Evolutionary conservation across 2,113 vertebrate genomes (phyloP), one percentile per base, ranked within the genome.

Genomic region (Morone saxatilis): DNA sequence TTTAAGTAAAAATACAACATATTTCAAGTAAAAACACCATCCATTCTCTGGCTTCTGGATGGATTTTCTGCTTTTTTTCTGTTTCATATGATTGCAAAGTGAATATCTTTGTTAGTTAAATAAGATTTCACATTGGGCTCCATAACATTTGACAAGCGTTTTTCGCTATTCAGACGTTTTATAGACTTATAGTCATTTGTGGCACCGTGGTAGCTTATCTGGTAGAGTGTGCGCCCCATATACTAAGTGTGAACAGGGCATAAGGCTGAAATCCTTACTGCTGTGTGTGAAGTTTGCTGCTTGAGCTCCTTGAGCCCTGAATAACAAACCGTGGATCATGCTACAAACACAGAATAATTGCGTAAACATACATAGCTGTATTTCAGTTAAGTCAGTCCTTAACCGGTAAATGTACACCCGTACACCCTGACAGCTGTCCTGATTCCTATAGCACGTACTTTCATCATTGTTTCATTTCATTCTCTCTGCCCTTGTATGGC

Each of bases 401-500:
- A 73, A 48, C 61, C 7, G 47, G 63, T 78, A 84, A 88, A 80
- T 76, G 76, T 71, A 41, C 47, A 40, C 48, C 71, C 10, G 31
- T 71, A 31, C 69, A 70, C 73, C 72, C 87, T 76, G 83, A 84
- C 91, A 90, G 88, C 88, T 89, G 88, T 86, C 81, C 89, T 54
- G 65, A 70, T 89, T 91, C 85, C 69, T 90, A 68, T 50, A 81
- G 68, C 77, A 53, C 2, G 19, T 67, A 81, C 86, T 90, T 78
- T 85, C 84, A 72, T 90, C 83, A 92, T 90, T 92, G 91, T 92
- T 86, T 81, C 80, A 70, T 22, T 83, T 81, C 82, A 81, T 76
- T 88, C 77, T 66, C 47, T 67, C 59, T 84, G 77, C 81, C 45
- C 81, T 88, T 9, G 54, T 48, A 57, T 36, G 69, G 73, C 65